Conservation (phyloP, 1,140 invertebrate genomes). For the Aphis gossypii region DNA sequence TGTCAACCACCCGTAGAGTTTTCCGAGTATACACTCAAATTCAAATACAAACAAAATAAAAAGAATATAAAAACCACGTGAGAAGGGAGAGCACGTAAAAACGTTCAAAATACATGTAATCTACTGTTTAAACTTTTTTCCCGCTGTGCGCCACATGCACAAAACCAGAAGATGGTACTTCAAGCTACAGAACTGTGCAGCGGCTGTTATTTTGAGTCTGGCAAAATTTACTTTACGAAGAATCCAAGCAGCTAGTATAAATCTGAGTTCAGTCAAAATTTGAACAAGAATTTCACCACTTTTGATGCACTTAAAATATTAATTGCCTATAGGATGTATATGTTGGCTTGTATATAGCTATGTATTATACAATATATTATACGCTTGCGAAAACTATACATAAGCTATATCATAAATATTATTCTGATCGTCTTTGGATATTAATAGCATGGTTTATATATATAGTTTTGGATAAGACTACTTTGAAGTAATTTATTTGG, state of each 20-base stretch:
- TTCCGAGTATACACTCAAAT: constrained; percentile 21
- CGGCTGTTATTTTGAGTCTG: background rate
- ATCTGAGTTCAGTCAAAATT: background rate
- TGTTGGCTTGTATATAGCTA: no score
- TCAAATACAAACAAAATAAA: constrained; percentile 25
- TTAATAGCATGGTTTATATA: no score
- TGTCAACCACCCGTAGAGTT: constrained; percentile 49
- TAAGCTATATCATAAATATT: background rate
- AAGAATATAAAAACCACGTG: background rate
- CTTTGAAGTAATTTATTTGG: background rate
- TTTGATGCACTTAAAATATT: background rate
- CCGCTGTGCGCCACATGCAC: constrained; percentile 37
- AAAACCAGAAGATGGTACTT: background rate
- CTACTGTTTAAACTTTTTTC: constrained; percentile 31
- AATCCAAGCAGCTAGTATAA: background rate
- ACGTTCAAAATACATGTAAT: background rate
- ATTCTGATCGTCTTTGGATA: background rate
- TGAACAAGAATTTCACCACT: background rate
- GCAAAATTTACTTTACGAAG: background rate
- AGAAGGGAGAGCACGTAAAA: constrained; percentile 2
- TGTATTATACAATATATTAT: no score
- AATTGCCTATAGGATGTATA: background rate
- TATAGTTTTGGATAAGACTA: background rate
- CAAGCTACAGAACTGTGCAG: background rate
- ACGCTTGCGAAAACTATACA: background rate